phyloP scores from a whole-genome alignment of 2,888 invertebrate species.

The Aphrophora alni region DNA sequence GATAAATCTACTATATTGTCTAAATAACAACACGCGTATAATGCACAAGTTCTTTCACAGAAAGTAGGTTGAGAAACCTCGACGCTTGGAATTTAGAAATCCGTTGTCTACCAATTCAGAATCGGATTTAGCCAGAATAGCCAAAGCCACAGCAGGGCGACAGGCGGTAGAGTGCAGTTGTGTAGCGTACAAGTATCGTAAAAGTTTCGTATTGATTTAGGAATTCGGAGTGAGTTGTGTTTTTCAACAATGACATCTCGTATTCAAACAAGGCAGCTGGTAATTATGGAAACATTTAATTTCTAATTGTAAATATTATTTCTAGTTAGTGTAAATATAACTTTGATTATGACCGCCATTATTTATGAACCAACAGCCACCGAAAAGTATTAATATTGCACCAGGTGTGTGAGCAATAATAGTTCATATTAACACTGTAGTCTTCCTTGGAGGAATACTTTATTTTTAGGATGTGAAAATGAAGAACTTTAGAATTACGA shows the following conservation, averaged over 20 bases:
- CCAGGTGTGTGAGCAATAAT: neutral
- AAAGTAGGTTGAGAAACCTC: neutral
- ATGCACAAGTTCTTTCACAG: no score
- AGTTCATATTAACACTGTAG: neutral
- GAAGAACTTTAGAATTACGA: no score
- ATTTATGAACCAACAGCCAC: neutral
- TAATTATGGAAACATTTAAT: neutral
- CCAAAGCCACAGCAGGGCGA: neutral
- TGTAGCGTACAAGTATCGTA: neutral
- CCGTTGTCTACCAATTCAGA: neutral
- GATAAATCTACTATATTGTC: no score
- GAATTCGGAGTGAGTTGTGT: neutral
- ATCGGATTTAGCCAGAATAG: constrained; percentile 2
- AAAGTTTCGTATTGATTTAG: neutral
- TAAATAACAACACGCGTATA: no score
- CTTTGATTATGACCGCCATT: neutral
- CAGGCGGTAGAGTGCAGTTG: neutral
- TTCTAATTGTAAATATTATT: neutral
- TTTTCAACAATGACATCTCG: neutral
- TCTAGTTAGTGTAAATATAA: neutral
- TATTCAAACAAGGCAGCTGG: neutral
- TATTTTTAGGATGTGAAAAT: no score
- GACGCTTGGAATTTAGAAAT: neutral
- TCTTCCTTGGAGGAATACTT: no score
- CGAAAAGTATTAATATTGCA: neutral